Base-by-base conservation (phyloP, 2,797 vertebrate genomes). In the Siniperca undulata region DNA sequence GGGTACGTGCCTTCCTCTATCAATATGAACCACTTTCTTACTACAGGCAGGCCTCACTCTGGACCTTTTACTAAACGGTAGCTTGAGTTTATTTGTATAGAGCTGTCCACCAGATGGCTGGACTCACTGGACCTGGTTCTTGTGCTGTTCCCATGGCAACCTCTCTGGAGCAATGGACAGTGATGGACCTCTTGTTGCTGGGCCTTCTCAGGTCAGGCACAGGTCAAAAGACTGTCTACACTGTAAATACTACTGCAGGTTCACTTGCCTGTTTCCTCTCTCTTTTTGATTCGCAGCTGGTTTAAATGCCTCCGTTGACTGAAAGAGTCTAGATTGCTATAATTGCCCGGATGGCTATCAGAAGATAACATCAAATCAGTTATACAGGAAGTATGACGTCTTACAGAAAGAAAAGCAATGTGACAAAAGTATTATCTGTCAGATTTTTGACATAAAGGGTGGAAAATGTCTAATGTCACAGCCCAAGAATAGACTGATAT, bases 401-500 rank as follows among this genome's bases (percentile, higher is more conserved):
- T 48, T 30, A 10, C 27, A 72, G 34, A 61, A 77, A 61, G 22
- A 53, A 69, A 84, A 76, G 68, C 34, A 78, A 61, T 24, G 69
- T 71, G 48, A 46, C 14, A 78, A 67, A 82, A 79, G 16, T 65
- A 19, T 30, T 17, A 69, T 68, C 61, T 56, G 22, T 83, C 30
- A 73, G 14, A 67, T 73, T 70, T 85, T 73, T 74, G 9, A 74
- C 42, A 75, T 17, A 58, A 66, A 61, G 55, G 20, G 20, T 72
- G 46, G 64, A 82, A 74, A 71, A 70, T 73, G 24, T 71, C 50
- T 75, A 65, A 82, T 68, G 27, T 74, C 16, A 11, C 36, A 53
- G 52, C 20, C 82, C 74, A 80, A 85, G 74, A 92, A 93, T 91
- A 93, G 90, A 87, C 74, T 40, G 46, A 64, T 53, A 36, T 78